Evolutionary conservation across 1,140 invertebrate genomes (phyloP).

Genomic region (Lanistes nyassanus): DNA sequence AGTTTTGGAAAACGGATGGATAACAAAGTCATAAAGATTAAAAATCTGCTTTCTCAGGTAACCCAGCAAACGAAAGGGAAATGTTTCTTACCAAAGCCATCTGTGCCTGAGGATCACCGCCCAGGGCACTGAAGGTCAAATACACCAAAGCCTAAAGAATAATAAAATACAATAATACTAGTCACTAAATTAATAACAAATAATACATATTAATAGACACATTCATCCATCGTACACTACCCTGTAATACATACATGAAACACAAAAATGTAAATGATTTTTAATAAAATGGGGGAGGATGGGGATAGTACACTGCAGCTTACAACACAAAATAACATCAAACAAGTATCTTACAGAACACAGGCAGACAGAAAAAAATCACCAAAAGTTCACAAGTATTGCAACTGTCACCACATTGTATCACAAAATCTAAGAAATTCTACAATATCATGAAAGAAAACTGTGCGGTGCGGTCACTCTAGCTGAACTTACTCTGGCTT

Average conservation of each 20-base stretch:
- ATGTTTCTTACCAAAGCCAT: constrained; percentile 83
- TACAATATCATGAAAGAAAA: not conserved
- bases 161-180: constrained; percentile 1
- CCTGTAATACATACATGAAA: no score
- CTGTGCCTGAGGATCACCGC: constrained; percentile 89
- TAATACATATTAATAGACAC: not conserved
- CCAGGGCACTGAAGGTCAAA: constrained; percentile 89
- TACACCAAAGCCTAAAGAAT: constrained; percentile 80
- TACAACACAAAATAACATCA: no score
- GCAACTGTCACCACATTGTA: not conserved
- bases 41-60: not conserved
- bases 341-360: not conserved
- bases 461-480: no score
- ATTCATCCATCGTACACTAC: no score
- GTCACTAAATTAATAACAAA: not conserved
- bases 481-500: constrained; percentile 72
- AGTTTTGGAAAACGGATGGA: not conserved
- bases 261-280: no score
- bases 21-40: not conserved
- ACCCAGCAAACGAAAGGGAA: not conserved
- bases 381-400: not conserved
- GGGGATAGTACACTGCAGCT: no score
- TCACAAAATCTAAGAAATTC: not conserved
- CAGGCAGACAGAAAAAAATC: not conserved
- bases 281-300: no score